A percentile compares a stretch with the other conserved stretches of the same genome.
Evolutionary conservation across 2,888 invertebrate genomes (phyloP).

Genomic region (Palloptera scutellata): DNA sequence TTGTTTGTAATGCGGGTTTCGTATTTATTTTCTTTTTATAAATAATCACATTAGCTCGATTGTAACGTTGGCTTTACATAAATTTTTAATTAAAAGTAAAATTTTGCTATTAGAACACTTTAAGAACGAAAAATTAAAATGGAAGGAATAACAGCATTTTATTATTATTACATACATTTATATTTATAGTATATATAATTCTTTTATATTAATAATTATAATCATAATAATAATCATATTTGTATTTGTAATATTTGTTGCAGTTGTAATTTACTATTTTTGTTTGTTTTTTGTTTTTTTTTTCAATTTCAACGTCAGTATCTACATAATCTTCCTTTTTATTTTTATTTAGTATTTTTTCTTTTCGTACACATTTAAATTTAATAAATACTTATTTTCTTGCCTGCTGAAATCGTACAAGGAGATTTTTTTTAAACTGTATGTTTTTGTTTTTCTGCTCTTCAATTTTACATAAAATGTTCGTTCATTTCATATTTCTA

Average conservation of each 20-base stretch:
- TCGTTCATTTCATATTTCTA: constrained; percentile 13
- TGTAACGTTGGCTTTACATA: constrained; percentile 23
- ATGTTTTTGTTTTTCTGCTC: constrained; percentile 11
- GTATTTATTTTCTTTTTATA: constrained; percentile 10
- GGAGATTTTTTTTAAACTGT: constrained; percentile 24
- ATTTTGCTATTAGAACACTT: constrained; percentile 22
- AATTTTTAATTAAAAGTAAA: constrained; percentile 23
- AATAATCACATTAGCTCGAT: constrained; percentile 35
- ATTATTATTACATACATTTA: neutral
- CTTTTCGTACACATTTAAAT: constrained; percentile 41
- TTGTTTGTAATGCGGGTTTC: constrained; percentile 28
- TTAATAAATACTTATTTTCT: constrained; percentile 3
- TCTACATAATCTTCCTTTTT: constrained; percentile 35
- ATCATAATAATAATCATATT: constrained; percentile 2
- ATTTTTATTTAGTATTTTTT: constrained; percentile 14
- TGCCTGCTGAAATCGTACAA: neutral
- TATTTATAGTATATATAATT: neutral
- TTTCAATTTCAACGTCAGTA: constrained; percentile 39
- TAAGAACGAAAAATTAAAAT: constrained; percentile 23
- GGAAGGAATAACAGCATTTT: constrained; percentile 23
- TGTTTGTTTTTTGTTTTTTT: too few species aligned
- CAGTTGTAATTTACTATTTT: constrained; percentile 37
- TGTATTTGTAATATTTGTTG: neutral
- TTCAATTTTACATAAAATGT: constrained; percentile 27
- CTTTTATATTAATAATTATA: constrained; percentile 8